phyloP scores from a whole-genome alignment of 2,888 invertebrate species.

The Tinea semifulvella region DNA sequence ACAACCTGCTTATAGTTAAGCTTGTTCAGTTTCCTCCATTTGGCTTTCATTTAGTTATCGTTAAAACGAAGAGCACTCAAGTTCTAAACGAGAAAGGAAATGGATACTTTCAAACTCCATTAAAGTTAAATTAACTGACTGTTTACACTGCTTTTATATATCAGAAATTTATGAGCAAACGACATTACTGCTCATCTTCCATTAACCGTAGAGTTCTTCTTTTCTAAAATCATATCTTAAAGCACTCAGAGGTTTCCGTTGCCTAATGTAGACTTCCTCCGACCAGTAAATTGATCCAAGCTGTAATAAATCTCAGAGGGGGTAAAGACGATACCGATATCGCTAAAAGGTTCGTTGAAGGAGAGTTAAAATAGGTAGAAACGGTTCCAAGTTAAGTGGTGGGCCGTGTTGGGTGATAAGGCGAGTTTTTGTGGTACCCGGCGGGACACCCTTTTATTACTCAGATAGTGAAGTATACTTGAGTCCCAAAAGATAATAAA shows the following conservation, averaged over 20 bases:
- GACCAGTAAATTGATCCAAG: slow-evolving; percentile 50
- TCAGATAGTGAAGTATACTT: slow-evolving; percentile 41
- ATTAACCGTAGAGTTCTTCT: slow-evolving; percentile 24
- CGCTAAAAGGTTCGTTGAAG: slow-evolving; percentile 55
- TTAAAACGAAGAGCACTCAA: slow-evolving; percentile 6
- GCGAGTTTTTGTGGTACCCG: slow-evolving; percentile 54
- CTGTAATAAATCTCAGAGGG: slow-evolving; percentile 50
- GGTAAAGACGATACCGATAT: slow-evolving; percentile 44
- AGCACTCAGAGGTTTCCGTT: slow-evolving; percentile 50
- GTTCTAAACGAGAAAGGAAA: not conserved
- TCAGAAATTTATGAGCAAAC: not conserved
- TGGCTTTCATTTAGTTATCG: slow-evolving; percentile 3
- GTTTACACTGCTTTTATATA: slow-evolving; percentile 4
- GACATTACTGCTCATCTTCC: slow-evolving; percentile 9
- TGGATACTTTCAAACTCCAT: slow-evolving; percentile 1
- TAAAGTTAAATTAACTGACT: slow-evolving; percentile 1
- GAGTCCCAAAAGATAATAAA: slow-evolving; percentile 40
- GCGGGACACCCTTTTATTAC: slow-evolving; percentile 26
- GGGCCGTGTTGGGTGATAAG: slow-evolving; percentile 62
- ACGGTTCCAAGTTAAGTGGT: slow-evolving; percentile 49
- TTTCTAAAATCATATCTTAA: slow-evolving; percentile 40
- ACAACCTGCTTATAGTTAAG: no score
- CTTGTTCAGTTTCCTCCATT: slow-evolving; percentile 7
- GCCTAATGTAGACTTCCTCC: slow-evolving; percentile 51
- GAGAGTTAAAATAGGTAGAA: slow-evolving; percentile 41